Conservation (phyloP, 1,140 invertebrate genomes). For the Antheraea mylitta region DNA sequence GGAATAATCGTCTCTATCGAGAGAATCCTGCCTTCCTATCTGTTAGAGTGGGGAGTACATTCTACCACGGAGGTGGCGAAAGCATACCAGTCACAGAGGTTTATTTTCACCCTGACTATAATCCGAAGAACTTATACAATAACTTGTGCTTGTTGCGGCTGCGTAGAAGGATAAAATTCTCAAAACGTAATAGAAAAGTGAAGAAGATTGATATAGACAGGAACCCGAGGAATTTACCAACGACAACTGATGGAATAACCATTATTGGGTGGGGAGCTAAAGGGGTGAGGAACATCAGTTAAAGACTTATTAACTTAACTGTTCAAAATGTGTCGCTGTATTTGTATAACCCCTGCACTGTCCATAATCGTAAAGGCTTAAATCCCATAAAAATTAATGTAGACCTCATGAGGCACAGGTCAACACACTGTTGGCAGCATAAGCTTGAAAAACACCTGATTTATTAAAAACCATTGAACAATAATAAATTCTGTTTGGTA, state of each 20-base stretch:
- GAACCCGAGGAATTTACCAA: conserved; percentile 26
- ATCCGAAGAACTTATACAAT: conserved; percentile 48
- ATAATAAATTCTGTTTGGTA: too few relatives aligned
- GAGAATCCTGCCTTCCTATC: conserved; percentile 62
- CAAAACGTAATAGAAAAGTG: conserved; percentile 30
- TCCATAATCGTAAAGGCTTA: too few relatives aligned
- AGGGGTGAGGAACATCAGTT: conserved; percentile 32
- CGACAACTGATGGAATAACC: conserved; percentile 44
- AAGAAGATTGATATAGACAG: conserved; percentile 60
- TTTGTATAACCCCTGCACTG: too few relatives aligned
- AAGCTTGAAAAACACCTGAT: too few relatives aligned
- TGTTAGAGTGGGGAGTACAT: conserved; percentile 51
- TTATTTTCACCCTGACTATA: conserved; percentile 54
- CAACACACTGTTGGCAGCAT: too few relatives aligned
- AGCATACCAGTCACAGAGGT: conserved; percentile 47
- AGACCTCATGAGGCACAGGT: too few relatives aligned
- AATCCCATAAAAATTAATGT: too few relatives aligned
- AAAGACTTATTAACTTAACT: too few relatives aligned
- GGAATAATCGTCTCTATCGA: conserved; percentile 61
- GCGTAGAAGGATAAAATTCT: conserved; percentile 28
- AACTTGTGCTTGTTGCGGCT: conserved; percentile 43
- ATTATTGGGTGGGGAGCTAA: conserved; percentile 65
- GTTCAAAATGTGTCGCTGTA: too few relatives aligned
- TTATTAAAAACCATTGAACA: too few relatives aligned
- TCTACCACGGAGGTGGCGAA: conserved; percentile 48